Evolutionary conservation across 2,797 vertebrate genomes (phyloP).

Genomic region (Liparis tanakae): DNA sequence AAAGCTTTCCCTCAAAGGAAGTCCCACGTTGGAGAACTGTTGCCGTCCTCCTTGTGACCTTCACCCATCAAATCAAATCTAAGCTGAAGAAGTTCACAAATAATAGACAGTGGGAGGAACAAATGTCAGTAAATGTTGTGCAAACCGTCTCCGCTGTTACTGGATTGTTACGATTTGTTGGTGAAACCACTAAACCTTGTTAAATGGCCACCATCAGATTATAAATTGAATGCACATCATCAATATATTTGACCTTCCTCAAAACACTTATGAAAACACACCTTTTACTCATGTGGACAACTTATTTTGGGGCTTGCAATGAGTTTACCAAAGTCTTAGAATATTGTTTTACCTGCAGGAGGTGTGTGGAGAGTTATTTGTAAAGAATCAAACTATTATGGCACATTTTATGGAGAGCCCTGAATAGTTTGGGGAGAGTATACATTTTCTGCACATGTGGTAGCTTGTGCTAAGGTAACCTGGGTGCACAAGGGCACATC

Average conservation of each 20-base stretch:
- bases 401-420: no score
- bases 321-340: background rate
- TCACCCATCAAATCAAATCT: background rate
- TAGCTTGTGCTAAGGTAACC: no score
- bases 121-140: background rate
- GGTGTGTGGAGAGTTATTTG: no score
- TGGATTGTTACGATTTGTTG: background rate
- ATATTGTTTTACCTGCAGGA: no score
- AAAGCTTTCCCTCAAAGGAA: background rate
- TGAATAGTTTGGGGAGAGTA: no score
- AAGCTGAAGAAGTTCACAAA: background rate
- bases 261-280: background rate
- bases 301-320: conserved; percentile 1
- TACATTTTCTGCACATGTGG: no score
- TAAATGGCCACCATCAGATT: background rate
- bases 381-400: no score
- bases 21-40: background rate
- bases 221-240: background rate
- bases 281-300: background rate
- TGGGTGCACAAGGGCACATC: no score
- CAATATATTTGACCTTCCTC: background rate
- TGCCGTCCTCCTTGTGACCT: background rate
- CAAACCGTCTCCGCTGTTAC: background rate
- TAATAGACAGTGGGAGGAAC: background rate
- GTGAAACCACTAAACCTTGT: background rate